Percentiles rank a stretch among this genome's conserved stretches.
phyloP scores from a whole-genome alignment of 2,113 vertebrate species.

The Rhinichthys klamathensis region DNA sequence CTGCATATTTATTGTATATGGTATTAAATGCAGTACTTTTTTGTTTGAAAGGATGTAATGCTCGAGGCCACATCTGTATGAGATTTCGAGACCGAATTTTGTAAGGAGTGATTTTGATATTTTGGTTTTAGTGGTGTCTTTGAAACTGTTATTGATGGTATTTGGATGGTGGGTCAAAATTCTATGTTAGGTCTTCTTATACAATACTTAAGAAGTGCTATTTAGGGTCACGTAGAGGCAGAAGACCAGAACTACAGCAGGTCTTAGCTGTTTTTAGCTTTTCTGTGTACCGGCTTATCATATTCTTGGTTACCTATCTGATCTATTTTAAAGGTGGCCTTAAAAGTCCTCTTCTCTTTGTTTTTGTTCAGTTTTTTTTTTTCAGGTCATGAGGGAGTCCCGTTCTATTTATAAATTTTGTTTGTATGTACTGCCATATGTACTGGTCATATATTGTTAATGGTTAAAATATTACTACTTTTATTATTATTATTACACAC shows the following conservation, averaged over 20 bases:
- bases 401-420: not conserved
- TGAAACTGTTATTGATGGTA: not conserved
- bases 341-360: not conserved
- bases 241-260: not conserved
- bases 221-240: not conserved
- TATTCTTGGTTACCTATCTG: not conserved
- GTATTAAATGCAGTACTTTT: not conserved
- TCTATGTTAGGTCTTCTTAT: not conserved
- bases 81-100: not conserved
- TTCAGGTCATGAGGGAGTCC: not conserved
- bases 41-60: not conserved
- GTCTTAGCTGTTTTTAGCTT: constrained; percentile 18
- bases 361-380: not conserved
- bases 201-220: not conserved
- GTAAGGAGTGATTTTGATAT: not conserved
- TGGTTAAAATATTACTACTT: not conserved
- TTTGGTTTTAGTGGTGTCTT: not conserved
- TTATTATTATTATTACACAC: too few relatives aligned
- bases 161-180: not conserved
- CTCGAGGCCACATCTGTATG: not conserved
- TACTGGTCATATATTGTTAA: not conserved
- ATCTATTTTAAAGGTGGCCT: constrained; percentile 8
- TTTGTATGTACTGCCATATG: not conserved
- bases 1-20: not conserved
- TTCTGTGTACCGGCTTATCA: not conserved